Percentiles rank a stretch among this genome's conserved stretches.
These are phyloP conservation scores for Varanus salvator DNA, from an alignment of 2,113 vertebrate species.

Conservation along the genomic window DNA sequence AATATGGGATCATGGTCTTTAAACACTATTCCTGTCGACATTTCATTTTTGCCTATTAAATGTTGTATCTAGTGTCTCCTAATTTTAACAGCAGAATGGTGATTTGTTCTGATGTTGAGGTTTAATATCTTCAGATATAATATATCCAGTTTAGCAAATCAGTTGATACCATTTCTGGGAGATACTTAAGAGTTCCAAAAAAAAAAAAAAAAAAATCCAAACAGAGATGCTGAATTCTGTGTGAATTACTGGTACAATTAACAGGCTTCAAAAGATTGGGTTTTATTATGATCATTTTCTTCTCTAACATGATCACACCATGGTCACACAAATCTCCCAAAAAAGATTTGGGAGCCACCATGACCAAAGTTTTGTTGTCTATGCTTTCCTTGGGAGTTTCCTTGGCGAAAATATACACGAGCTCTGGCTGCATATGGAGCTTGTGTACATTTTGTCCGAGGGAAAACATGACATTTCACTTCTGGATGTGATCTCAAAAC, in stretches of 20 bases:
- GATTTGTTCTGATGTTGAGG: background rate
- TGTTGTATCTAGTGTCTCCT: background rate
- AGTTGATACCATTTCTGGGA: background rate
- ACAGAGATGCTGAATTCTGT: background rate
- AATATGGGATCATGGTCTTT: background rate
- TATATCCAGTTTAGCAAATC: background rate
- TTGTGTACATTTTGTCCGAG: background rate
- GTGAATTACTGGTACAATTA: constrained; percentile 36
- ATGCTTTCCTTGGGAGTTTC: background rate
- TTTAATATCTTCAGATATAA: background rate
- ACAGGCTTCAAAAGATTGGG: constrained; percentile 3
- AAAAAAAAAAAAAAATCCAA: constrained; percentile 19
- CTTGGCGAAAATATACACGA: background rate
- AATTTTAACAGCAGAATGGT: background rate
- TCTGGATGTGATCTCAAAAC: background rate
- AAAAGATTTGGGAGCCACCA: constrained; percentile 12
- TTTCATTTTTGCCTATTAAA: background rate
- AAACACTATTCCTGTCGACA: constrained; percentile 20
- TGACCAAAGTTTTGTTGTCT: background rate
- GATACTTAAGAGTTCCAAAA: background rate
- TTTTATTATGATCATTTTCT: background rate
- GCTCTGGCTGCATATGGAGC: background rate
- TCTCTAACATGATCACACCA: background rate
- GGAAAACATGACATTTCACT: background rate
- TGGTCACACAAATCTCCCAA: background rate